Evolutionary conservation across 2,888 invertebrate species (phyloP), one percentile per base, ranked within the genome.

Genomic region (Hetaerina titia): DNA sequence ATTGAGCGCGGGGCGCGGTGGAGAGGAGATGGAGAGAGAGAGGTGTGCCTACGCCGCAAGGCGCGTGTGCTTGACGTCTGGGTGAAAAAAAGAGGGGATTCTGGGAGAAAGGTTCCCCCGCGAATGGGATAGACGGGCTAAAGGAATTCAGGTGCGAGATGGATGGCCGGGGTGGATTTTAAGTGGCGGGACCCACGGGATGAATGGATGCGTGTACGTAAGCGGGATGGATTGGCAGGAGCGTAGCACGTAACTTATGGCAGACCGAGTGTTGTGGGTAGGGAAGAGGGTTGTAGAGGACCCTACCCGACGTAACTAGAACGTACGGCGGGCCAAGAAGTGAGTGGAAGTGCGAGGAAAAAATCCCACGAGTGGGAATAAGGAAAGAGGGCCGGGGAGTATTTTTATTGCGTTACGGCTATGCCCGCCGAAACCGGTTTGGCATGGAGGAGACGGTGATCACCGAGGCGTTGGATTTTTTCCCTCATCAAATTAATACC

Each of bases 201-300:
- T 81, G 89, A 15, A 89, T 89, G 57, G 56, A 56, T 89, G 17
- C 17, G 58, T 22, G 13, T 81, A n/a, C 56, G 88, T 88, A 22
- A 88, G 15, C 15, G 88, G 31, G 60, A 90, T 90, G 90, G 90
- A 90, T 90, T 69, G 69, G 90, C 31, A 25, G 25, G 63, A 58
- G 31, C 45, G 45, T 22, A 15, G 25, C 45, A 15, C 63, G 11
- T 64, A 90, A 64, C 64, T 17, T 90, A 90, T 56, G 17, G 45
- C 57, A 88, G 22, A 4, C 90, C 25, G 8, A 17, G n/a, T 17
- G 17, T 31, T 57, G 57, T 45, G 57, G 57, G 56, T 19, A 69
- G 69, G 89, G 56, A 89, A 89, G 57, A n/a, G 63, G 64, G 64
- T 64, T 6, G 90, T 64, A 64, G 63, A 25, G 64, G 56, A 88